These are phyloP conservation scores for Silurus meridionalis DNA, from an alignment of 2,113 vertebrate species.

Conservation along the genomic window DNA sequence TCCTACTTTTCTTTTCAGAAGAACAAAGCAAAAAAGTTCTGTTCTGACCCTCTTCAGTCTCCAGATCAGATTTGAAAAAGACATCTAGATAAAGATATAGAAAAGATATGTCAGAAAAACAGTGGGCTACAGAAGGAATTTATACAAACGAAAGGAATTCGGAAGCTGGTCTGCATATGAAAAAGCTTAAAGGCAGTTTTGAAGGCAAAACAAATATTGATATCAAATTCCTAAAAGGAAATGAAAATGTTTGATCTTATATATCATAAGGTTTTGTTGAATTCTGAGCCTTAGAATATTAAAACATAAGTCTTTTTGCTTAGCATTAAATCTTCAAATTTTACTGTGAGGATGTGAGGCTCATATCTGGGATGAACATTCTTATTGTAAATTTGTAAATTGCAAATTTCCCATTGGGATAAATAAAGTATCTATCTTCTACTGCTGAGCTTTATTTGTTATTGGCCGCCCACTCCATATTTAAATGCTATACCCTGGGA, in stretches of 20 bases:
- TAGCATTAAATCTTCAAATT: background rate
- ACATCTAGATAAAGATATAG: background rate
- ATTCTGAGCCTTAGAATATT: background rate
- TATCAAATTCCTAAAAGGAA: background rate
- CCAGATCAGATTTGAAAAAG: slow-evolving; percentile 10
- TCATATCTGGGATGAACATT: background rate
- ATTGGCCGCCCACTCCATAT: background rate
- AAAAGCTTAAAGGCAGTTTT: background rate
- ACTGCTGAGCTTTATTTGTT: background rate
- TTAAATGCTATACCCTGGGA: background rate
- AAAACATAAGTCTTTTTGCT: background rate
- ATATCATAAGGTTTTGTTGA: background rate
- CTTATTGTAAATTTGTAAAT: too few species aligned
- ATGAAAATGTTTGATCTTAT: background rate
- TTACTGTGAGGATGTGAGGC: background rate
- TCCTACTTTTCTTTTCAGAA: background rate
- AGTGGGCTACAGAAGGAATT: background rate
- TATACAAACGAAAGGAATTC: background rate
- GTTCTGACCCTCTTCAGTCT: background rate
- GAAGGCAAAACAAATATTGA: background rate
- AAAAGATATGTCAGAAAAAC: background rate
- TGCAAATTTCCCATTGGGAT: too few species aligned
- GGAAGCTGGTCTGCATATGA: background rate
- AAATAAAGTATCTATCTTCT: too few species aligned
- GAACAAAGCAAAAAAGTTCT: background rate